Conservation (phyloP, 2,888 invertebrate species). For the Emesis furor region DNA sequence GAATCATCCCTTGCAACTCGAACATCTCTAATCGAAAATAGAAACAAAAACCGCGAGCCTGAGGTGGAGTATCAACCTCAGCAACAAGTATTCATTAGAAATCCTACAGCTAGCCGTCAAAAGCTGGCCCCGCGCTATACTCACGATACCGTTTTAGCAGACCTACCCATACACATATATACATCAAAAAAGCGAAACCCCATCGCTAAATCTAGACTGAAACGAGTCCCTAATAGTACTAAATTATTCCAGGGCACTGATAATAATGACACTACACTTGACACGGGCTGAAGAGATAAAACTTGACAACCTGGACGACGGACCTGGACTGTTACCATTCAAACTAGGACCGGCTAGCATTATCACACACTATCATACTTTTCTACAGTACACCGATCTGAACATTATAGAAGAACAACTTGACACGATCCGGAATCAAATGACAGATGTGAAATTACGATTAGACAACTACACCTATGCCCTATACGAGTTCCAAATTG, state of each 20-base stretch:
- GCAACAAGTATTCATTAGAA: conserved; percentile 58
- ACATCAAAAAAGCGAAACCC: conserved; percentile 53
- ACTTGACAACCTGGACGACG: conserved; percentile 47
- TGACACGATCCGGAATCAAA: neutral
- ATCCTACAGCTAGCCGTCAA: conserved; percentile 46
- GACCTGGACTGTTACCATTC: conserved; percentile 63
- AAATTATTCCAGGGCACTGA: conserved; percentile 5
- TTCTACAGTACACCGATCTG: conserved; percentile 57
- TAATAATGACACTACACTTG: conserved; percentile 6
- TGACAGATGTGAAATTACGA: neutral
- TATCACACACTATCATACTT: conserved; percentile 55
- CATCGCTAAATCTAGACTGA: conserved; percentile 58
- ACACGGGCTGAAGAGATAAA: conserved; percentile 42
- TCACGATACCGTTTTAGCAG: conserved; percentile 47
- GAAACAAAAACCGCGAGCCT: conserved; percentile 54
- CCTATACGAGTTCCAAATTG: neutral
- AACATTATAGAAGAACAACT: conserved; percentile 46
- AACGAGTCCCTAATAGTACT: conserved; percentile 48
- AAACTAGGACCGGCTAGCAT: conserved; percentile 47
- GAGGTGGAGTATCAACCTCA: conserved; percentile 53
- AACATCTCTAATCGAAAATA: conserved; percentile 37
- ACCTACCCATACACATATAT: conserved; percentile 64
- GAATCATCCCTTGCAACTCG: conserved; percentile 5
- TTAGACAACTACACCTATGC: neutral
- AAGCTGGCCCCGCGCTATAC: conserved; percentile 49